These are phyloP conservation scores for Thalpophila matura DNA, from an alignment of 2,888 invertebrate genomes.

Conservation along the genomic window DNA sequence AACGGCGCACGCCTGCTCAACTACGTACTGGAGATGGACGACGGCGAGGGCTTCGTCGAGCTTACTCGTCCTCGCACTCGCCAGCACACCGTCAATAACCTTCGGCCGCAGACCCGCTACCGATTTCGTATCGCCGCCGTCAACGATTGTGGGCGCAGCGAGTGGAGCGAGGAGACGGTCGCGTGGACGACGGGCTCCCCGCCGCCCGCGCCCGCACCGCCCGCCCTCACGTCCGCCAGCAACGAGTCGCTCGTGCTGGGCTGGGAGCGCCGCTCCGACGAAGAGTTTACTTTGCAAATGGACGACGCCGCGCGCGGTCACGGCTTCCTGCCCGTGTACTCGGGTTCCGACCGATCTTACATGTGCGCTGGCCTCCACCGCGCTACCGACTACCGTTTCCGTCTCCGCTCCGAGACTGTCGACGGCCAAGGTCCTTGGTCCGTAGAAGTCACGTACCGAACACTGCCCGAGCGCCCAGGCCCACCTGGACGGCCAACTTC, in stretches of 20 bases:
- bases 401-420: constrained; percentile 95
- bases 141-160: constrained; percentile 95
- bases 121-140: constrained; percentile 95
- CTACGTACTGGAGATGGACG: constrained; percentile 95
- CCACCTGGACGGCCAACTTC: constrained; percentile 94
- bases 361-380: constrained; percentile 93
- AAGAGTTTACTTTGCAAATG: constrained; percentile 96
- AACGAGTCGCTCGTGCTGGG: constrained; percentile 92
- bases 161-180: constrained; percentile 92
- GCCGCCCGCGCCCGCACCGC: constrained; percentile 95
- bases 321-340: constrained; percentile 95
- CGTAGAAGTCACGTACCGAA: constrained; percentile 94
- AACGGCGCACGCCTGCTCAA: constrained; percentile 95
- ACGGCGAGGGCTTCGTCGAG: constrained; percentile 94
- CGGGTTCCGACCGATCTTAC: constrained; percentile 93
- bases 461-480: constrained; percentile 94
- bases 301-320: constrained; percentile 93
- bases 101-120: constrained; percentile 95
- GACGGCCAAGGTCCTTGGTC: constrained; percentile 96
- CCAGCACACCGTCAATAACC: constrained; percentile 94
- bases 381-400: constrained; percentile 95
- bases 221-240: constrained; percentile 92
- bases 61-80: constrained; percentile 93
- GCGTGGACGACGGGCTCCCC: constrained; percentile 95
- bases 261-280: constrained; percentile 95